A percentile compares a stretch with the other conserved stretches of the same genome.
phyloP scores from a whole-genome alignment of 2,888 invertebrate genomes.

The Agrilus cyanescens region DNA sequence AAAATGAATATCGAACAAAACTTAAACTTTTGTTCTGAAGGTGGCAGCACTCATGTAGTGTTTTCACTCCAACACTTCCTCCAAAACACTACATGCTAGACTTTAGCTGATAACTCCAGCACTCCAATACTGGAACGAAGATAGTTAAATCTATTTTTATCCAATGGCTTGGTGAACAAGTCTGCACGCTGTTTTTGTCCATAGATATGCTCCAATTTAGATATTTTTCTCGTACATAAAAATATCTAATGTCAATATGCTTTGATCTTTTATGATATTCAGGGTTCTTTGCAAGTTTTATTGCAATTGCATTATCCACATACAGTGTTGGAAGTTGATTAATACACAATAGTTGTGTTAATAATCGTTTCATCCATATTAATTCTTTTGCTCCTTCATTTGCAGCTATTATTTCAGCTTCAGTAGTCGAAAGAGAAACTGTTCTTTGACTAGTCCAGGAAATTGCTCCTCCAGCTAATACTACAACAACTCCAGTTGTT shows the following conservation, averaged over 20 bases:
- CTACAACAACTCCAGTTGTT: slow-evolving; percentile 13
- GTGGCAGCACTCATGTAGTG: no score
- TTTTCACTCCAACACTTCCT: no score
- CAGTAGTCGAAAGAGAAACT: slow-evolving; percentile 23
- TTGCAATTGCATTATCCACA: slow-evolving; percentile 12
- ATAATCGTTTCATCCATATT: slow-evolving; percentile 19
- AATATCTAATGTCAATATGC: slow-evolving; percentile 13
- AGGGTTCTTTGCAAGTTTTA: slow-evolving; percentile 11
- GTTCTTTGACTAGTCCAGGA: slow-evolving; percentile 22
- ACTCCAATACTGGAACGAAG: no score
- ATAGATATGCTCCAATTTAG: slow-evolving; percentile 1
- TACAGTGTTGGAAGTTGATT: slow-evolving; percentile 7
- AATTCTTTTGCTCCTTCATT: slow-evolving; percentile 20
- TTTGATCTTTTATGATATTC: slow-evolving; percentile 12
- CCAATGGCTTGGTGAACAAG: slow-evolving; percentile 6
- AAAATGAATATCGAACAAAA: no score
- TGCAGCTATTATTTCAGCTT: slow-evolving; percentile 23
- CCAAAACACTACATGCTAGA: no score
- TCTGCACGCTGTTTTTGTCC: slow-evolving; percentile 5
- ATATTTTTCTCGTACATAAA: slow-evolving; percentile 11
- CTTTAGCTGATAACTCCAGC: no score
- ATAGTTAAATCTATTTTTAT: not conserved
- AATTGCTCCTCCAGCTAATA: slow-evolving; percentile 17
- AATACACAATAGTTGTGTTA: slow-evolving; percentile 9
- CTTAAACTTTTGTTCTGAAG: no score